Conservation (phyloP, 2,797 vertebrate genomes). For the Characodon lateralis region DNA sequence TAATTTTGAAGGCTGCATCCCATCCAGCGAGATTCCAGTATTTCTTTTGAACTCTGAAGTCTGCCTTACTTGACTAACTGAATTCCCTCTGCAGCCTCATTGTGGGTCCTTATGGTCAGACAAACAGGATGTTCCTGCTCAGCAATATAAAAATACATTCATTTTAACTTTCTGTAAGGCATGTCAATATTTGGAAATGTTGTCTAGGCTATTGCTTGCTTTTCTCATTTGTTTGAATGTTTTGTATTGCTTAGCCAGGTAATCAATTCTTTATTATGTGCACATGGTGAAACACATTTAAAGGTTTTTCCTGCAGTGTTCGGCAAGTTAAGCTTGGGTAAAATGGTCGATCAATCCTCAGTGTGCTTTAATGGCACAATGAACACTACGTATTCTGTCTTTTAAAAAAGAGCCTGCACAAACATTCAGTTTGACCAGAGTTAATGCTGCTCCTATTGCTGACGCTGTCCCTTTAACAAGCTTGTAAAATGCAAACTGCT, state of each 20-base stretch:
- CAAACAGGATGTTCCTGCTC: neutral
- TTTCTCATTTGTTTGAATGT: neutral
- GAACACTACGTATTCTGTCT: slow-evolving; percentile 38
- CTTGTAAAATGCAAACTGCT: slow-evolving; percentile 57
- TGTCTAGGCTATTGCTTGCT: neutral
- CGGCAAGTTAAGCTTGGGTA: slow-evolving; percentile 31
- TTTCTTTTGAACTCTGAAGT: neutral
- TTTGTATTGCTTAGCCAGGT: neutral
- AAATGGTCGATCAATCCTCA: slow-evolving; percentile 41
- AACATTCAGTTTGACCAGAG: slow-evolving; percentile 24
- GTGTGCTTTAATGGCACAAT: slow-evolving; percentile 32
- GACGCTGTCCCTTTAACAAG: slow-evolving; percentile 9
- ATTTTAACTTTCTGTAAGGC: neutral
- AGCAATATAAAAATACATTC: neutral
- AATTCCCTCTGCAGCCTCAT: neutral
- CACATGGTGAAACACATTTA: slow-evolving; percentile 12
- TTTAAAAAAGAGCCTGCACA: slow-evolving; percentile 42
- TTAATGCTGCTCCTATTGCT: slow-evolving; percentile 17
- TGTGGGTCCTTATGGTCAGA: slow-evolving; percentile 12
- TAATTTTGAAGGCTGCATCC: slow-evolving; percentile 43
- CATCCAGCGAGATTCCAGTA: neutral
- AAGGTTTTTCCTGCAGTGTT: slow-evolving; percentile 29
- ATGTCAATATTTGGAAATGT: neutral
- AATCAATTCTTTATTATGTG: neutral
- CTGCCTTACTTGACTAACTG: slow-evolving; percentile 9